phyloP scores from a whole-genome alignment of 2,888 invertebrate genomes.

The Cantharis flavilabris region DNA sequence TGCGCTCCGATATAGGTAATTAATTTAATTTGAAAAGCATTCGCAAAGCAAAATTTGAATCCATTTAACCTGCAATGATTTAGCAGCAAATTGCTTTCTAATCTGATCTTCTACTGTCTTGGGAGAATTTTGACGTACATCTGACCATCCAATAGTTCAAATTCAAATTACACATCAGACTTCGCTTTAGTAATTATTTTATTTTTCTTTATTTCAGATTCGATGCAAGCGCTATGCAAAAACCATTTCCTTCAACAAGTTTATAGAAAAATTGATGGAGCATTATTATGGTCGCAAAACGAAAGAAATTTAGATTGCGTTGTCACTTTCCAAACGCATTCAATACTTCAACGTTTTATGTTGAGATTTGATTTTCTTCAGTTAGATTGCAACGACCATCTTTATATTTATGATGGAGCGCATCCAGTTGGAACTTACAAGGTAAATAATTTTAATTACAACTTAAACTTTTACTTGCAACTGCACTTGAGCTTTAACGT shows the following conservation, averaged over 20 bases:
- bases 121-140: slow-evolving; percentile 3
- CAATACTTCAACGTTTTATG: slow-evolving; percentile 92
- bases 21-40: neutral
- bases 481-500: no score
- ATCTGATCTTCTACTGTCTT: slow-evolving; percentile 15
- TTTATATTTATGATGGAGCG: slow-evolving; percentile 90
- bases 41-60: neutral
- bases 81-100: slow-evolving; percentile 5
- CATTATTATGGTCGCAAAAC: slow-evolving; percentile 87
- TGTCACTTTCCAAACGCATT: slow-evolving; percentile 93
- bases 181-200: neutral
- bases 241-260: slow-evolving; percentile 87
- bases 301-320: slow-evolving; percentile 90
- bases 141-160: slow-evolving; percentile 12
- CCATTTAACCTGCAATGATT: slow-evolving; percentile 21
- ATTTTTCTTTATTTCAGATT: slow-evolving; percentile 66
- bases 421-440: slow-evolving; percentile 87
- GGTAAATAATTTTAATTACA: slow-evolving; percentile 59
- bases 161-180: neutral
- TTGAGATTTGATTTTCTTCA: slow-evolving; percentile 89
- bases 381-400: slow-evolving; percentile 92
- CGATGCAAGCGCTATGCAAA: slow-evolving; percentile 88
- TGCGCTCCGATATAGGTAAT: neutral
- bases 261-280: slow-evolving; percentile 90
- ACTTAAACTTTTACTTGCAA: no score